Percentiles rank a stretch among this genome's conserved stretches.
These are phyloP conservation scores for Ormyrus thymus DNA, from an alignment of 2,888 invertebrate genomes.

Conservation along the genomic window DNA sequence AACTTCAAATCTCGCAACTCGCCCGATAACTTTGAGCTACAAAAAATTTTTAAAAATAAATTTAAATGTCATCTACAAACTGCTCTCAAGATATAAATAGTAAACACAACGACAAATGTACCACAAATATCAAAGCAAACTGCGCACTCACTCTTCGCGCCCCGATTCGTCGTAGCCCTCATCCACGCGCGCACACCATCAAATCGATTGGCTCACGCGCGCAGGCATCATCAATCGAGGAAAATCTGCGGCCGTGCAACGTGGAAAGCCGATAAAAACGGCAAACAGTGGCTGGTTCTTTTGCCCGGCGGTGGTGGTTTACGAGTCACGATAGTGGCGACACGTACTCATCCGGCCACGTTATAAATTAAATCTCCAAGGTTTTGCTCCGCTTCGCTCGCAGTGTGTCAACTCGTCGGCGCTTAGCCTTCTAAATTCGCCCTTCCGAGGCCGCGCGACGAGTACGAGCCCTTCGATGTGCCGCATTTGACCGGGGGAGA, in stretches of 20 bases:
- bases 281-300: too few relatives aligned
- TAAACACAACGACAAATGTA: too few relatives aligned
- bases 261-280: too few relatives aligned
- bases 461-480: constrained; percentile 5
- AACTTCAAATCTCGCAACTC: too few relatives aligned
- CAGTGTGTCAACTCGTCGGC: constrained; percentile 56
- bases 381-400: constrained; percentile 44
- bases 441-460: neutral
- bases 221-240: neutral
- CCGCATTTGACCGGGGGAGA: constrained; percentile 25
- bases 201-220: neutral
- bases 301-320: neutral
- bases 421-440: neutral
- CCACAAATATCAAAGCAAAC: too few relatives aligned
- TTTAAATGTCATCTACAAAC: too few relatives aligned
- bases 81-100: too few relatives aligned
- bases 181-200: neutral
- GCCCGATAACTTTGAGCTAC: too few relatives aligned
- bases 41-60: too few relatives aligned
- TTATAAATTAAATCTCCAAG: constrained; percentile 64
- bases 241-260: neutral
- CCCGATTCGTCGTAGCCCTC: too few relatives aligned
- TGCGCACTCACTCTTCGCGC: too few relatives aligned
- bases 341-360: constrained; percentile 69
- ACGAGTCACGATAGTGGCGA: constrained; percentile 51